Evolutionary conservation across 2,888 invertebrate species (phyloP).

Genomic region (Seira sanloemensis): DNA sequence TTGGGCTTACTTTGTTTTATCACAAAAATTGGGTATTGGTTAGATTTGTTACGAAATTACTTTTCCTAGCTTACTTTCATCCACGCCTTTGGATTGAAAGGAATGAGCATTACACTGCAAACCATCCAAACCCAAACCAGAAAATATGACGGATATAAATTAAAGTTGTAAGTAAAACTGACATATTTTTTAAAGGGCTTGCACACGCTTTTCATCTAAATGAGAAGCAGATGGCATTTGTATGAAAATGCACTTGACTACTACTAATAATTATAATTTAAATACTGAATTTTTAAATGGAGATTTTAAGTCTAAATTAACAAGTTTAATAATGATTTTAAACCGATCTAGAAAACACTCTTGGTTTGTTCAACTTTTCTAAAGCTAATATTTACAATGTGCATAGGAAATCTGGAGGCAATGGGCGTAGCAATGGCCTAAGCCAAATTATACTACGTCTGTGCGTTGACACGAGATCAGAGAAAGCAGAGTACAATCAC

Average conservation of each 20-base stretch:
- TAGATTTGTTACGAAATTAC: no score
- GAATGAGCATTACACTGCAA: no score
- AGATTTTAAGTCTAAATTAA: background rate
- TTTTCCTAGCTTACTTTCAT: no score
- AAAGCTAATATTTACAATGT: background rate
- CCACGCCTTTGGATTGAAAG: no score
- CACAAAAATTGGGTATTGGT: no score
- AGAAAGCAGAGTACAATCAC: background rate
- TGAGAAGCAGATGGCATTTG: conserved; percentile 42
- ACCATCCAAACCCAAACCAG: background rate
- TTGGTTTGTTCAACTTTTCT: background rate
- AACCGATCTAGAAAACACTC: background rate
- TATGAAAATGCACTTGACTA: conserved; percentile 5
- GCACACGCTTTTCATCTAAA: conserved; percentile 42
- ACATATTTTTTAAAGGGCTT: conserved; percentile 31
- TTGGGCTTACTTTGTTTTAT: no score
- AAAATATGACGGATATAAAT: conserved; percentile 44
- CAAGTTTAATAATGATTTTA: background rate
- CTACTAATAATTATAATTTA: background rate
- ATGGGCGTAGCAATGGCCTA: background rate
- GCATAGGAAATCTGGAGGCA: no score
- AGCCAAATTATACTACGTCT: no score
- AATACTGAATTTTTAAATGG: background rate
- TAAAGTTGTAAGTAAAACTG: conserved; percentile 50
- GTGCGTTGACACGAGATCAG: background rate